phyloP scores from a whole-genome alignment of 2,113 vertebrate genomes.

The Barbus barbus region DNA sequence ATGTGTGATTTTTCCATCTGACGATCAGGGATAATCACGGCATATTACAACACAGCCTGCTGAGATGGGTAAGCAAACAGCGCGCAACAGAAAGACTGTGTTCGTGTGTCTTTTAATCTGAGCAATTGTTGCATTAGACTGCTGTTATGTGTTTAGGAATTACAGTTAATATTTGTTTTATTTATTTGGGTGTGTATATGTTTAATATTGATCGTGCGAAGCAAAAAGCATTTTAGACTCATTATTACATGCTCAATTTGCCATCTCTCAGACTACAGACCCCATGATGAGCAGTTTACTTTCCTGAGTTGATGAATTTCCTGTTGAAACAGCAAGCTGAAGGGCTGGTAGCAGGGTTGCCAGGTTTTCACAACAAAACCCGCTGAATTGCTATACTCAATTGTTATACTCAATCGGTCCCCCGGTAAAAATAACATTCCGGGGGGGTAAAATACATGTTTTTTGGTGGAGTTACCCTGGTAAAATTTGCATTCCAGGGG shows the following conservation, averaged over 20 bases:
- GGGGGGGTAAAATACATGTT: too few species aligned
- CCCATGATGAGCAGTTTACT: background rate
- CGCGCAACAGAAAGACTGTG: conserved; percentile 10
- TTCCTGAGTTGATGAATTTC: background rate
- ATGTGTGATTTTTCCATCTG: conserved; percentile 48
- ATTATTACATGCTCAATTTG: background rate
- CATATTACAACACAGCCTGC: conserved; percentile 47
- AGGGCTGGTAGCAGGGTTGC: background rate
- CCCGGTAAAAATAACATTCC: too few species aligned
- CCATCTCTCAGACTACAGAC: background rate
- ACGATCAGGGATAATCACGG: conserved; percentile 54
- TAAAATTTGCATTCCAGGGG: too few species aligned
- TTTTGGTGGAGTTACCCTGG: too few species aligned
- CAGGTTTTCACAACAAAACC: too few species aligned
- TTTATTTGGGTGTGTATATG: background rate
- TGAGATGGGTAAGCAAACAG: conserved; percentile 59
- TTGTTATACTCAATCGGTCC: too few species aligned
- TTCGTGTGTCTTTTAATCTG: conserved; percentile 22
- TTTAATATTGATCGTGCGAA: background rate
- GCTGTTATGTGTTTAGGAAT: conserved; percentile 4
- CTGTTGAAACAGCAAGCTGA: background rate
- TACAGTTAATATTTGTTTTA: background rate
- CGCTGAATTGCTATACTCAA: too few species aligned
- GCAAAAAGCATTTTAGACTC: background rate
- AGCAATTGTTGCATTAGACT: conserved; percentile 33